phyloP scores from a whole-genome alignment of 2,888 invertebrate species.

The Acanthacorydalis orientalis region DNA sequence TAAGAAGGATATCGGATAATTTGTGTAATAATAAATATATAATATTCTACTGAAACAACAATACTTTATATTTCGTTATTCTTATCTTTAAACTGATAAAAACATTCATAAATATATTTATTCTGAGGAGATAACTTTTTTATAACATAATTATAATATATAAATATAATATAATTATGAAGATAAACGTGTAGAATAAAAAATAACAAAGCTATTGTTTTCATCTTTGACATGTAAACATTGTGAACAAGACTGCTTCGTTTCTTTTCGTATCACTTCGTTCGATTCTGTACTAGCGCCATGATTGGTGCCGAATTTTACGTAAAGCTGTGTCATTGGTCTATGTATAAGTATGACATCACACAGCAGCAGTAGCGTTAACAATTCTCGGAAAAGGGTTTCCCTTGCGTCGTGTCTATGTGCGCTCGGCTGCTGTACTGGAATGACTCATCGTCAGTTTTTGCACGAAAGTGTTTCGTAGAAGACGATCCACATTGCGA shows the following conservation, averaged over 20 bases:
- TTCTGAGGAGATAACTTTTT: too few relatives aligned
- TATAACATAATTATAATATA: too few relatives aligned
- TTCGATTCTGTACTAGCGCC: not conserved
- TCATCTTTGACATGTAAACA: constrained; percentile 2
- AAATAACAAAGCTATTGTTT: constrained; percentile 4
- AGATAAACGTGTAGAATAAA: not conserved
- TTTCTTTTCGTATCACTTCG: not conserved
- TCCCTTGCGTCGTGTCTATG: constrained; percentile 17
- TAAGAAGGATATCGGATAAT: too few relatives aligned
- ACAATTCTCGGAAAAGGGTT: constrained; percentile 25
- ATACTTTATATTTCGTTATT: too few relatives aligned
- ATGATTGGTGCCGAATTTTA: constrained; percentile 1
- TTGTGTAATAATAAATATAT: too few relatives aligned
- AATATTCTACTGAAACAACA: too few relatives aligned
- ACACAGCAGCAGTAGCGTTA: constrained; percentile 18
- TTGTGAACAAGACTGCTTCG: constrained; percentile 1
- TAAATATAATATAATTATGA: not conserved
- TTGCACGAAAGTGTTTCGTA: not conserved
- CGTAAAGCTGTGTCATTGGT: not conserved
- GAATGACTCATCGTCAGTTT: constrained; percentile 16
- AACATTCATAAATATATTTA: too few relatives aligned
- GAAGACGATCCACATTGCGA: not conserved
- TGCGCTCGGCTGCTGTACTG: constrained; percentile 9
- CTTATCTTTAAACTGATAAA: too few relatives aligned
- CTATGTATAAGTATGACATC: constrained; percentile 24